These are phyloP conservation scores for Salminus brasiliensis DNA, from an alignment of 2,113 vertebrate species.

Conservation along the genomic window DNA sequence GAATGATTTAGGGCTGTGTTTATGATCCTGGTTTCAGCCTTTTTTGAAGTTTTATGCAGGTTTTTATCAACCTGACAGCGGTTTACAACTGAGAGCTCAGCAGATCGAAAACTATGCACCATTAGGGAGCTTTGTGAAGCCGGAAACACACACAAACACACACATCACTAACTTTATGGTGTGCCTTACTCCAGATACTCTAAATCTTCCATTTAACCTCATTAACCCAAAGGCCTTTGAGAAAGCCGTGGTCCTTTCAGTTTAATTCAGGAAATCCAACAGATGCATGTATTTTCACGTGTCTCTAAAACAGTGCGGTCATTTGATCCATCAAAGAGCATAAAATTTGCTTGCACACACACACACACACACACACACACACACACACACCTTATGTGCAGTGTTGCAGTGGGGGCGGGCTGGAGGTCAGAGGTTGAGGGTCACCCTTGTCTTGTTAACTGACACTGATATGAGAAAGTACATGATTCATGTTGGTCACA, in stretches of 20 bases:
- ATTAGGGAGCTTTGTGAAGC: not conserved
- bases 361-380: conserved; percentile 14
- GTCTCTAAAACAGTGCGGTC: no score
- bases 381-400: conserved; percentile 14
- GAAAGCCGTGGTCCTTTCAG: no score
- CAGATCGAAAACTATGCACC: not conserved
- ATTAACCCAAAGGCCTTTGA: no score
- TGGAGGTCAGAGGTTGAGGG: conserved; percentile 62
- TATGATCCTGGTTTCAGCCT: not conserved
- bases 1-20: not conserved
- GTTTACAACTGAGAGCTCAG: not conserved
- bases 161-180: no score
- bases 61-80: not conserved
- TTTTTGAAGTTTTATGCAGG: not conserved
- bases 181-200: no score
- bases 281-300: no score
- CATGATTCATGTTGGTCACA: conserved; percentile 80
- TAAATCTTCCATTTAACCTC: no score
- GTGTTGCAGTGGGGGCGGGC: not conserved
- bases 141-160: not conserved
- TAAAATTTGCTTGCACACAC: not conserved
- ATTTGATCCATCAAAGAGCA: not conserved
- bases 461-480: conserved; percentile 81
- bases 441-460: conserved; percentile 77
- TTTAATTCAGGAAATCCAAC: no score